Percentiles rank a stretch among this genome's conserved stretches.
phyloP scores from a whole-genome alignment of 2,888 invertebrate species.

The Rhynchonema sp. region DNA sequence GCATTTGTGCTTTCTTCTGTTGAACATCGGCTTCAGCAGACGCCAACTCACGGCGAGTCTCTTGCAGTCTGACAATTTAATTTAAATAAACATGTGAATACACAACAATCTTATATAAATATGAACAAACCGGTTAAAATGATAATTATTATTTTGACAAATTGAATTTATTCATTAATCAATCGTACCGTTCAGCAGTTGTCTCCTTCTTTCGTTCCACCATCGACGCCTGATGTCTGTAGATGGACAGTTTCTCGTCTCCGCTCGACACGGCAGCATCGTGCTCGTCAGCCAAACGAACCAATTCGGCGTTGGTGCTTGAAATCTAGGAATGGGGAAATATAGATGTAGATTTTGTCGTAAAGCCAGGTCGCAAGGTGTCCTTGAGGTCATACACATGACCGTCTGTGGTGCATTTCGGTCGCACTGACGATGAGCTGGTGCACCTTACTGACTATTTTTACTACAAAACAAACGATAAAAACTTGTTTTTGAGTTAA shows the following conservation, averaged over 20 bases:
- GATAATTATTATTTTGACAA: background rate
- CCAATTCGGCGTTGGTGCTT: constrained; percentile 42
- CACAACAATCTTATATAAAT: no score
- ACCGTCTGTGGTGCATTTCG: no score
- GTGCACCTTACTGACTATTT: no score
- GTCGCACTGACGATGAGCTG: no score
- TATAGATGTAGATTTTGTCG: no score
- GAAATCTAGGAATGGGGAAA: no score
- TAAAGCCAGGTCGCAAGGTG: no score
- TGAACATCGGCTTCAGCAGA: constrained; percentile 44
- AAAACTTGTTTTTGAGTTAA: no score
- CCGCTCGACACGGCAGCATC: constrained; percentile 43
- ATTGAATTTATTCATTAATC: background rate
- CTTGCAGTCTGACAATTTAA: constrained; percentile 17
- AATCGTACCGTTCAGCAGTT: constrained; percentile 44
- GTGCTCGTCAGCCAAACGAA: constrained; percentile 49
- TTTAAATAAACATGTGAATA: background rate
- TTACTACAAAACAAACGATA: no score
- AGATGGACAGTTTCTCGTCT: constrained; percentile 54
- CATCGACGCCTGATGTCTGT: constrained; percentile 41
- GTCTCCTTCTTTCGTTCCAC: constrained; percentile 52
- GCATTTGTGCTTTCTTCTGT: constrained; percentile 34
- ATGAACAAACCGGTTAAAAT: no score
- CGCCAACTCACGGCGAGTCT: constrained; percentile 43
- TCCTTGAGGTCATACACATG: no score